Evolutionary conservation across 1,140 invertebrate species (phyloP).

Genomic region (Reticulitermes speratus): DNA sequence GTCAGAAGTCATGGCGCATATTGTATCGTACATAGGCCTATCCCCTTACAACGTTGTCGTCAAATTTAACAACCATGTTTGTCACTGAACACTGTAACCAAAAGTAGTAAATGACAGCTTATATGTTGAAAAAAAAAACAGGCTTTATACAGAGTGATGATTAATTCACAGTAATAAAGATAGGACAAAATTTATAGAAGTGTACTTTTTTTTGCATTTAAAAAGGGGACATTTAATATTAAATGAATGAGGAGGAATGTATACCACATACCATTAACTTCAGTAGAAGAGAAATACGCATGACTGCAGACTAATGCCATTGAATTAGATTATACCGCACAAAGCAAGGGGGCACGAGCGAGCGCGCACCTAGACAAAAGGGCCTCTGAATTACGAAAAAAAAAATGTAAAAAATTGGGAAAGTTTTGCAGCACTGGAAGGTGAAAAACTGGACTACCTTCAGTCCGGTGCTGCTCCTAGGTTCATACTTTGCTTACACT

Average conservation of each 20-base stretch:
- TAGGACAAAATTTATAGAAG: neutral
- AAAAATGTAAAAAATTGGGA: too few relatives aligned
- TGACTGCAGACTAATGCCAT: neutral
- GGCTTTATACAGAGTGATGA: neutral
- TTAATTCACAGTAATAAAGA: slow-evolving; percentile 15
- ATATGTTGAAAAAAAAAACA: neutral
- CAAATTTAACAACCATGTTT: neutral
- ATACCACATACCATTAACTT: neutral
- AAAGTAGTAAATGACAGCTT: neutral
- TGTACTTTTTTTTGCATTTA: neutral
- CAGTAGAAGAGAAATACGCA: neutral
- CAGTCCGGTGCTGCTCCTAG: too few relatives aligned
- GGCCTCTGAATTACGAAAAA: too few relatives aligned
- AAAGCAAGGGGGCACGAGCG: too few relatives aligned
- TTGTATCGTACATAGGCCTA: neutral
- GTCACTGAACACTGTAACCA: neutral
- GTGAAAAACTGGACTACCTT: too few relatives aligned
- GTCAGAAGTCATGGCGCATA: neutral
- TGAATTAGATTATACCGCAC: too few relatives aligned
- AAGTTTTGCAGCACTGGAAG: too few relatives aligned
- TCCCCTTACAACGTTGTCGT: neutral
- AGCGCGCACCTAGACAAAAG: too few relatives aligned
- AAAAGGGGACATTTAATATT: neutral
- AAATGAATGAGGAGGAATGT: neutral
- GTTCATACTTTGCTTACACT: too few relatives aligned